phyloP scores from a whole-genome alignment of 2,797 vertebrate species.

The Malurus leucopterus region DNA sequence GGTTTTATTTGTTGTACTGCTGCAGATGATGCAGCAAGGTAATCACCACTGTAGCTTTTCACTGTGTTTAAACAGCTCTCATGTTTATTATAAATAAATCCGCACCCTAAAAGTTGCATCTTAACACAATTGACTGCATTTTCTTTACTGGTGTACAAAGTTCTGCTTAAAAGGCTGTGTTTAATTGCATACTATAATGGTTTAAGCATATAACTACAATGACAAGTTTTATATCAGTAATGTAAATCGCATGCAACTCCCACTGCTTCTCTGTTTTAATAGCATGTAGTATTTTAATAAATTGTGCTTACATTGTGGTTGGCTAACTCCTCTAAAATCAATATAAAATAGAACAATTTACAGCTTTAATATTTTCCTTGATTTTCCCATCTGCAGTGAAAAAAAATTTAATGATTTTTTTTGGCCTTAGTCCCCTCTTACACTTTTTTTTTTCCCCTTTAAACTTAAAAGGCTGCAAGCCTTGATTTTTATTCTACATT shows the following conservation, averaged over 20 bases:
- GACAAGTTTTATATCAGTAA: background rate
- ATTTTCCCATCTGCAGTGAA: background rate
- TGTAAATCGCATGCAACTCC: background rate
- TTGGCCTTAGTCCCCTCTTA: background rate
- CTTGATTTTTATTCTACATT: background rate
- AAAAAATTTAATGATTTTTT: background rate
- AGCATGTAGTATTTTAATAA: background rate
- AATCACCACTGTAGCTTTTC: background rate
- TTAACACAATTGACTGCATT: background rate
- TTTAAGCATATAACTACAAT: background rate
- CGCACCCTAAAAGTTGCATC: background rate
- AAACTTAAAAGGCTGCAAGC: background rate
- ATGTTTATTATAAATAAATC: background rate
- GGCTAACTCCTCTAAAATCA: background rate
- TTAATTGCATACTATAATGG: background rate
- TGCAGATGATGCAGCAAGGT: background rate
- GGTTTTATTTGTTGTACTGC: constrained; percentile 12
- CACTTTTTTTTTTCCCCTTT: background rate
- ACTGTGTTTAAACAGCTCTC: background rate
- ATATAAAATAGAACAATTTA: background rate
- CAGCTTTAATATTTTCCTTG: background rate
- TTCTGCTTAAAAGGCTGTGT: background rate
- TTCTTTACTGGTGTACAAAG: background rate
- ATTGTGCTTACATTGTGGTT: background rate
- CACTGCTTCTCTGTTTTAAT: background rate